Evolutionary conservation across 2,113 vertebrate species (phyloP).

Genomic region (Eulemur rufifrons): DNA sequence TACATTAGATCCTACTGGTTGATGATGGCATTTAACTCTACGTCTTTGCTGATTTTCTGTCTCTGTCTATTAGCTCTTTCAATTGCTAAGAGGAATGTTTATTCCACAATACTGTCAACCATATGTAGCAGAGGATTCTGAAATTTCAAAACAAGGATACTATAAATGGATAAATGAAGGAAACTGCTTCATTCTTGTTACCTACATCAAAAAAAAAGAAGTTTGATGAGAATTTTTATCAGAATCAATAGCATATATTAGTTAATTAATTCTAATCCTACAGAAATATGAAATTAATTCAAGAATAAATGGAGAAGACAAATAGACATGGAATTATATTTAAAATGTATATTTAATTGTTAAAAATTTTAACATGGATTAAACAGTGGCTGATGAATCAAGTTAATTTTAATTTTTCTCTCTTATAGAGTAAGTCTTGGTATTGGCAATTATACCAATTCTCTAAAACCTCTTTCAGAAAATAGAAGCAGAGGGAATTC

Average conservation of each 20-base stretch:
- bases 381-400: neutral
- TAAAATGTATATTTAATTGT: neutral
- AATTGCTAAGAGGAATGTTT: neutral
- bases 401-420: neutral
- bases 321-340: neutral
- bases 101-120: neutral
- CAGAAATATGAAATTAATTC: neutral
- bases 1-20: neutral
- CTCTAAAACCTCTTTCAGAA: neutral
- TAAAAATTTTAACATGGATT: neutral
- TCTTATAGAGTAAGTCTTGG: neutral
- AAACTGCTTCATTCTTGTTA: neutral
- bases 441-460: neutral
- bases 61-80: neutral
- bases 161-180: no score
- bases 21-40: neutral
- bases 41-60: neutral
- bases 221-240: neutral
- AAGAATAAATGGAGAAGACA: neutral
- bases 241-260: neutral
- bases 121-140: neutral
- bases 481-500: neutral
- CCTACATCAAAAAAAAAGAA: neutral
- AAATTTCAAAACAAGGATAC: neutral
- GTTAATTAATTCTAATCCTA: neutral